phyloP scores from a whole-genome alignment of 2,113 vertebrate genomes.

The Tragulus kanchil region DNA sequence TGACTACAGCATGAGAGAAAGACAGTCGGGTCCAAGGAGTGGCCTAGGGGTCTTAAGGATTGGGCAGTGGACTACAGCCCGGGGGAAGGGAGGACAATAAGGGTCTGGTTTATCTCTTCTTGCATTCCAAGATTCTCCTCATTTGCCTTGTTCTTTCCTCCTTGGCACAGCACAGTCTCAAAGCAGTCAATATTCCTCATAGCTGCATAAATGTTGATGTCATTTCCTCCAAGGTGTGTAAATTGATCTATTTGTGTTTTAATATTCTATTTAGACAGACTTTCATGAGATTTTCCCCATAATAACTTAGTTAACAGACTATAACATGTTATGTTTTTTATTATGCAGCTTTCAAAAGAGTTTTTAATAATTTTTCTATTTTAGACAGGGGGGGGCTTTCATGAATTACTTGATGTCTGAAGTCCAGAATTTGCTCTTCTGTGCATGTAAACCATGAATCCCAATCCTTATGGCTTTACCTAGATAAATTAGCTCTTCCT shows the following conservation, averaged over 20 bases:
- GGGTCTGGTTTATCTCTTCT: too few species aligned
- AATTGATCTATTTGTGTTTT: constrained; percentile 19
- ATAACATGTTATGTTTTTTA: neutral
- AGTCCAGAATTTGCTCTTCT: constrained; percentile 34
- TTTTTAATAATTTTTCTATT: too few species aligned
- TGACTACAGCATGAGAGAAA: too few species aligned
- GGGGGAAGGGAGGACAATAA: too few species aligned
- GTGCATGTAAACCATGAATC: neutral
- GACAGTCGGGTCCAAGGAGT: too few species aligned
- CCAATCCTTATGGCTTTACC: neutral
- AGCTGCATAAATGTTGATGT: constrained; percentile 6
- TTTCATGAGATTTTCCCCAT: constrained; percentile 19
- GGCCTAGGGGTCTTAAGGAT: too few species aligned
- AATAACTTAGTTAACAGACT: constrained; percentile 38
- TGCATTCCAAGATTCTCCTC: too few species aligned
- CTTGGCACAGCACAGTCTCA: neutral
- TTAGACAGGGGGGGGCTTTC: too few species aligned
- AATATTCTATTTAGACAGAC: neutral
- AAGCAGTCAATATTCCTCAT: neutral
- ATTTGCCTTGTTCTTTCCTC: too few species aligned
- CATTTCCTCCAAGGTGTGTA: neutral
- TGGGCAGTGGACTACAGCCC: too few species aligned
- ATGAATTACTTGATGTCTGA: neutral
- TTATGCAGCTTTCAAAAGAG: too few species aligned
- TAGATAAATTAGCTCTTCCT: constrained; percentile 3